A percentile compares a stretch with the other conserved stretches of the same genome.
These are phyloP conservation scores for Plodia interpunctella DNA, from an alignment of 1,140 invertebrate species.

Conservation along the genomic window DNA sequence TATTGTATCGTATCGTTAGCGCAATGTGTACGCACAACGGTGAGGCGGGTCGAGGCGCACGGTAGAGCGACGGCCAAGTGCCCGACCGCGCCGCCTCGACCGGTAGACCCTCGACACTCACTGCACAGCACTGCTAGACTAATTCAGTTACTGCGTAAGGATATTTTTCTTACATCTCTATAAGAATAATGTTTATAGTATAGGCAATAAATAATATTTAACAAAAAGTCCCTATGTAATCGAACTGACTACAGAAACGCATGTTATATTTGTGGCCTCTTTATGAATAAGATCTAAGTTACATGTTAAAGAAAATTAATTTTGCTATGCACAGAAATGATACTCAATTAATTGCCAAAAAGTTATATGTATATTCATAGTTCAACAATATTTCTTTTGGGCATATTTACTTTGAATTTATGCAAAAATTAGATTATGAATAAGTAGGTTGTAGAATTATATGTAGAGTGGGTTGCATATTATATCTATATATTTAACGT, in stretches of 20 bases:
- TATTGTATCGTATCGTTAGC: slow-evolving; percentile 55
- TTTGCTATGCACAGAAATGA: slow-evolving; percentile 77
- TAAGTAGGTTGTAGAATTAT: slow-evolving; percentile 76
- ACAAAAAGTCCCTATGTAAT: slow-evolving; percentile 76
- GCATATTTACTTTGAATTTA: slow-evolving; percentile 77
- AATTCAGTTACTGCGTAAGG: slow-evolving; percentile 72
- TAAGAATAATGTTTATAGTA: slow-evolving; percentile 71
- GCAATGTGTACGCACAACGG: slow-evolving; percentile 72
- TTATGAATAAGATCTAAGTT: slow-evolving; percentile 77
- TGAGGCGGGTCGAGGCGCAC: slow-evolving; percentile 33
- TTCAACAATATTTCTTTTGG: slow-evolving; percentile 77
- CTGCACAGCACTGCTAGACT: slow-evolving; percentile 74
- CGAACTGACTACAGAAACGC: slow-evolving; percentile 76
- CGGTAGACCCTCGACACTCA: slow-evolving; percentile 51
- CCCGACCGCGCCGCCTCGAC: slow-evolving; percentile 17
- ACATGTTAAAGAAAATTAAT: slow-evolving; percentile 75
- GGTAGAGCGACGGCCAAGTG: slow-evolving; percentile 8
- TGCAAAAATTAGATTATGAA: slow-evolving; percentile 75
- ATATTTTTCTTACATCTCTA: slow-evolving; percentile 74
- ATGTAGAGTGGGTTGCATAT: slow-evolving; percentile 74
- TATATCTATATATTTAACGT: slow-evolving; percentile 76
- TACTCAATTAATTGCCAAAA: slow-evolving; percentile 77
- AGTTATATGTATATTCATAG: slow-evolving; percentile 77
- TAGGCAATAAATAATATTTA: slow-evolving; percentile 72
- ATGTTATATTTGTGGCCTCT: slow-evolving; percentile 77